Conservation (phyloP, 2,113 vertebrate species). For the Bettongia penicillata region DNA sequence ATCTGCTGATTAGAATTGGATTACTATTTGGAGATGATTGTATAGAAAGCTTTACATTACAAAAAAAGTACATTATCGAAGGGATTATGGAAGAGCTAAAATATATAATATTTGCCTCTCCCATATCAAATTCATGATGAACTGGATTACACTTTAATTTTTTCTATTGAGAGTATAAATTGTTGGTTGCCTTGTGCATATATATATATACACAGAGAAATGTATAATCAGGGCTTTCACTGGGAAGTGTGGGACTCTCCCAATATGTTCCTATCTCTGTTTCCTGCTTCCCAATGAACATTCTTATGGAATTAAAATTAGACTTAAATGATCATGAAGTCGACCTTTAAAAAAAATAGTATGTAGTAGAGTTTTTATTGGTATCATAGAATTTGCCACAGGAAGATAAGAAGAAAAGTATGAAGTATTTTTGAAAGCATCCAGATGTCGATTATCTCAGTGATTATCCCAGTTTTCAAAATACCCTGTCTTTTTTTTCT, state of each 20-base stretch:
- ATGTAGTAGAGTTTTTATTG: background rate
- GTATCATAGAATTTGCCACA: background rate
- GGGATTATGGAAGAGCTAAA: background rate
- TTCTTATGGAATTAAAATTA: background rate
- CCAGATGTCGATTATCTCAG: background rate
- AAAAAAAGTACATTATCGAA: background rate
- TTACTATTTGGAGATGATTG: background rate
- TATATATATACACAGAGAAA: background rate
- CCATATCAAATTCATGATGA: background rate
- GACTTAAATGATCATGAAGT: background rate
- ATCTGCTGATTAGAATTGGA: background rate
- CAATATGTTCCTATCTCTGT: background rate
- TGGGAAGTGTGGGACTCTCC: background rate
- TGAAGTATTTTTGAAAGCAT: background rate
- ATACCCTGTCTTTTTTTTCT: background rate
- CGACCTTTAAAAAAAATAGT: background rate
- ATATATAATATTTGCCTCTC: background rate
- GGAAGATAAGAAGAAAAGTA: background rate
- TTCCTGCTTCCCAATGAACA: background rate
- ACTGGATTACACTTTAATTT: background rate
- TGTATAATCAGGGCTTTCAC: background rate
- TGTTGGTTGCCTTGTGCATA: background rate
- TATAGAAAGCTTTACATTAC: background rate
- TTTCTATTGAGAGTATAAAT: background rate
- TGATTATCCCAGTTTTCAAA: background rate